Conservation (phyloP, 30 jellyfish, hydroid and myxozoan species). For the Sanderia malayensis region DNA sequence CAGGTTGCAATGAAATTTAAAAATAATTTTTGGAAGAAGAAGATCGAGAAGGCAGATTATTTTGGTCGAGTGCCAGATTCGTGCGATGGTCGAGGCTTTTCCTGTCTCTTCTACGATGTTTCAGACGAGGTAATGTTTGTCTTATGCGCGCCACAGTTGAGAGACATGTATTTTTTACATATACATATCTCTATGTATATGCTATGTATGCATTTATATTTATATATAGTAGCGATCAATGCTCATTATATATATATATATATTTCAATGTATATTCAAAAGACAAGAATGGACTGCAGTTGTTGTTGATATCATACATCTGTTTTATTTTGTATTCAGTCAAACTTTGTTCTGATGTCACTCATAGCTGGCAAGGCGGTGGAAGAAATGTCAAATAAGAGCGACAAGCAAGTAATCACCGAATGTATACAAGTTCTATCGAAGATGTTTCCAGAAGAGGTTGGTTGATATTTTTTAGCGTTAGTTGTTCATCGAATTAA, state of each 20-base stretch:
- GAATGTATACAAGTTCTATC: conserved; percentile 42
- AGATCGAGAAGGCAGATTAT: conserved; percentile 78
- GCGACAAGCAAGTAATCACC: conserved; percentile 50
- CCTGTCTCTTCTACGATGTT: conserved; percentile 83
- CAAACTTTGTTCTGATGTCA: conserved; percentile 58
- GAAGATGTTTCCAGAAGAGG: conserved; percentile 79
- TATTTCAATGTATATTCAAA: too few species aligned
- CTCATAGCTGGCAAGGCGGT: conserved; percentile 86
- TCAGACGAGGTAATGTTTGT: conserved; percentile 62
- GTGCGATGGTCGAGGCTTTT: conserved; percentile 70
- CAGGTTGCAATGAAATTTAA: conserved; percentile 79
- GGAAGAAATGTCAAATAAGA: conserved; percentile 4
- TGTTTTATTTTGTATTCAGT: conserved; percentile 50
- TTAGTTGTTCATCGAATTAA: too few species aligned
- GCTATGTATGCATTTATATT: too few species aligned
- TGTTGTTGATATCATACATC: too few species aligned
- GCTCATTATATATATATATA: too few species aligned
- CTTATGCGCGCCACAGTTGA: too few species aligned
- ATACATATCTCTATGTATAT: too few species aligned
- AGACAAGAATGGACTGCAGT: too few species aligned
- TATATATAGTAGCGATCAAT: too few species aligned
- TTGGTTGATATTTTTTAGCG: too few species aligned
- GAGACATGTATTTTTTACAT: too few species aligned
- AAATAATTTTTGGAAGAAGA: conserved; percentile 72
- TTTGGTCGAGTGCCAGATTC: conserved; percentile 80